These are phyloP conservation scores for Hypotaenidia philippensis DNA, from an alignment of 2,797 vertebrate species.

Conservation along the genomic window DNA sequence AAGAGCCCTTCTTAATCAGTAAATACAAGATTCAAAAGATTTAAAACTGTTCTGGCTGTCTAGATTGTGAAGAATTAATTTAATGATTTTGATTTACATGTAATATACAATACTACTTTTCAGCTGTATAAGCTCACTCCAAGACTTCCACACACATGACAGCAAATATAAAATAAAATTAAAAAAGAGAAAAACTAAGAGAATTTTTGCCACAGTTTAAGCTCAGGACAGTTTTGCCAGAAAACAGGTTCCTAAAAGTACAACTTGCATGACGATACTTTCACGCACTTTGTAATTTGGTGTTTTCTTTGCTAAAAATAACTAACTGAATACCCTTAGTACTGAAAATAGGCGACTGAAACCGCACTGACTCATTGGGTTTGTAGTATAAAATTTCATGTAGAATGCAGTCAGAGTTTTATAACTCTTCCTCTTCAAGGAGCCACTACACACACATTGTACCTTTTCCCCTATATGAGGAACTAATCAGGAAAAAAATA, in stretches of 20 bases:
- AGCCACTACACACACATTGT: neutral
- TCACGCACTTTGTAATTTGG: constrained; percentile 57
- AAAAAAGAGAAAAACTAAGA: neutral
- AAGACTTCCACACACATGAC: neutral
- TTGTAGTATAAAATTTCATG: constrained; percentile 12
- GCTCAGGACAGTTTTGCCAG: neutral
- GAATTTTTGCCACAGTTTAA: neutral
- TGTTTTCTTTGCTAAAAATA: constrained; percentile 63
- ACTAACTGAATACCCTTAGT: constrained; percentile 55
- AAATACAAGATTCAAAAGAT: neutral
- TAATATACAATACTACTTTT: neutral
- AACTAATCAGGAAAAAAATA: neutral
- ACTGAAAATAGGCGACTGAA: constrained; percentile 53
- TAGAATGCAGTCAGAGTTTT: neutral
- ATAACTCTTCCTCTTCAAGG: constrained; percentile 9
- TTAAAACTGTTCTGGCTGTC: neutral
- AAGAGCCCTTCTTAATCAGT: neutral
- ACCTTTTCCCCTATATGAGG: neutral
- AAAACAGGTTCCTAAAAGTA: constrained; percentile 46
- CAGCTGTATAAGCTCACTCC: neutral
- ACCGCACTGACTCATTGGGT: neutral
- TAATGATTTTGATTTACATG: neutral
- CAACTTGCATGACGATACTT: constrained; percentile 14
- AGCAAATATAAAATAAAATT: neutral
- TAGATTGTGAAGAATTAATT: neutral